These are phyloP conservation scores for Chelidonichthys spinosus DNA, from an alignment of 2,797 vertebrate species.

Conservation along the genomic window DNA sequence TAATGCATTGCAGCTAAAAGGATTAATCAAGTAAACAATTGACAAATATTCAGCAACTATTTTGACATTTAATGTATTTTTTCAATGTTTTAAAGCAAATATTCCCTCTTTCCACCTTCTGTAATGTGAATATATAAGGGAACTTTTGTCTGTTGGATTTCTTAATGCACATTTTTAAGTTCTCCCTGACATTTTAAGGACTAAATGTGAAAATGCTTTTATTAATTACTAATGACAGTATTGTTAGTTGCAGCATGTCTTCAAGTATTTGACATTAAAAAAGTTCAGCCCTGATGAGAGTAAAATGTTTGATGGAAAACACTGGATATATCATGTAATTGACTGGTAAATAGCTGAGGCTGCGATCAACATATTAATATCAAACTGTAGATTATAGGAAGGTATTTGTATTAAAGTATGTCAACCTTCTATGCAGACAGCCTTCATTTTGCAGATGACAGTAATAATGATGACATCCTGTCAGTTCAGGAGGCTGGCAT, in stretches of 20 bases:
- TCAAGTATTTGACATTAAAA: too few relatives aligned
- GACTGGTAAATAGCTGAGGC: background rate
- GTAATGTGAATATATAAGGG: background rate
- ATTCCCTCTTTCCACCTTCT: background rate
- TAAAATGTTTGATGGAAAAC: background rate
- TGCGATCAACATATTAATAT: background rate
- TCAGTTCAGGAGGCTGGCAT: conserved; percentile 27
- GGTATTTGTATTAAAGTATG: background rate
- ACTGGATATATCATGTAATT: background rate
- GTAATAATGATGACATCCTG: conserved; percentile 13
- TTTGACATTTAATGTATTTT: background rate
- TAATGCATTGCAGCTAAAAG: background rate
- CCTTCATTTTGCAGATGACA: conserved; percentile 5
- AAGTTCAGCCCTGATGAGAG: background rate
- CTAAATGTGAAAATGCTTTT: background rate
- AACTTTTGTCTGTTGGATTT: background rate
- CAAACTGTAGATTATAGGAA: background rate
- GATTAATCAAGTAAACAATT: background rate
- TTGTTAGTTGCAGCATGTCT: background rate
- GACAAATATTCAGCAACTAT: background rate
- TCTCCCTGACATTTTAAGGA: background rate
- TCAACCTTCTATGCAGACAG: background rate
- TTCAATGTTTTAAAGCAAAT: background rate
- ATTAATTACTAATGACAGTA: background rate
- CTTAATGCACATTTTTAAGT: background rate